Evolutionary conservation across 2,113 vertebrate species (phyloP).

Genomic region (Psophia crepitans): DNA sequence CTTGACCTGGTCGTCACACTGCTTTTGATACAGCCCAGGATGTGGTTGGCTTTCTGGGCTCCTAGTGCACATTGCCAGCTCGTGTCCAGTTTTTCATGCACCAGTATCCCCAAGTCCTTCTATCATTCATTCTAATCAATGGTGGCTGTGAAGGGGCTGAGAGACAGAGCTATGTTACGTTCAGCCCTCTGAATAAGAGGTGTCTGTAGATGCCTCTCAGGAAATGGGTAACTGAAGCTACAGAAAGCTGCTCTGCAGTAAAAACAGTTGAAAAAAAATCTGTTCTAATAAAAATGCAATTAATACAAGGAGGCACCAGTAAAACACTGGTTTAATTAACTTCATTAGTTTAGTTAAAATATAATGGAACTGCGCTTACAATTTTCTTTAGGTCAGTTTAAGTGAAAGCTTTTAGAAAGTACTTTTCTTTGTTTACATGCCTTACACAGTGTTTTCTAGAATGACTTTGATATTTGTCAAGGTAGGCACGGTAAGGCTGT

Average conservation of each 20-base stretch:
- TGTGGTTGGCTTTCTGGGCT: not conserved
- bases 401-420: not conserved
- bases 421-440: not conserved
- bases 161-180: not conserved
- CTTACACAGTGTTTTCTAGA: not conserved
- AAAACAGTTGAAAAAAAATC: not conserved
- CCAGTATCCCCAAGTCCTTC: not conserved
- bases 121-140: not conserved
- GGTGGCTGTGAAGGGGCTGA: not conserved
- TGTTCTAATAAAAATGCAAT: not conserved
- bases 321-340: not conserved
- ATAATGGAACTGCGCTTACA: not conserved
- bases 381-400: not conserved
- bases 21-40: not conserved
- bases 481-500: not conserved
- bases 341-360: not conserved
- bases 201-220: not conserved
- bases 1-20: rapidly evolving
- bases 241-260: not conserved
- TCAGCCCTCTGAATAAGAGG: not conserved
- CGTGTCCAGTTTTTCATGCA: not conserved
- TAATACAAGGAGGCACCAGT: not conserved
- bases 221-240: not conserved
- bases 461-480: not conserved
- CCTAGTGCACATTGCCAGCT: rapidly evolving